Evolutionary conservation across 2,888 invertebrate species (phyloP).

Genomic region (Lobophora halterata): DNA sequence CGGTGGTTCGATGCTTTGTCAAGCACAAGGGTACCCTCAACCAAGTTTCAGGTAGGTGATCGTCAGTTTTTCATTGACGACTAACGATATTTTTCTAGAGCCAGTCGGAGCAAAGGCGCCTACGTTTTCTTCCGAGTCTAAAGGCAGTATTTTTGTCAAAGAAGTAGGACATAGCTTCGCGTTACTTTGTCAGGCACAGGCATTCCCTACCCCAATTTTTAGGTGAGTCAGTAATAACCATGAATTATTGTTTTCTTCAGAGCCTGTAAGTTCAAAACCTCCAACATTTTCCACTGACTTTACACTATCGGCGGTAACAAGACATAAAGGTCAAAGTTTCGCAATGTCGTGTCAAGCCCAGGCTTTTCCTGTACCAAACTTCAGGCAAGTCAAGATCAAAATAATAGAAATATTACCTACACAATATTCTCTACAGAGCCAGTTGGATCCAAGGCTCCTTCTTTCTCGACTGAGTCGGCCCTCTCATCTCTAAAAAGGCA

Average conservation of each 20-base stretch:
- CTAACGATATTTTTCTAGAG: constrained; percentile 60
- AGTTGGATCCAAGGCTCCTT: constrained; percentile 84
- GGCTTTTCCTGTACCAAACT: constrained; percentile 84
- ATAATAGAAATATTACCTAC: constrained; percentile 3
- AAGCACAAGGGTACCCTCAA: constrained; percentile 82
- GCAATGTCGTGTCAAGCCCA: constrained; percentile 86
- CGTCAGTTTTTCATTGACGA: constrained; percentile 22
- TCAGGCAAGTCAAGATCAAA: constrained; percentile 81
- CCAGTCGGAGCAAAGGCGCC: constrained; percentile 83
- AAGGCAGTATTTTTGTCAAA: constrained; percentile 83
- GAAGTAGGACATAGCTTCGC: constrained; percentile 79
- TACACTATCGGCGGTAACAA: constrained; percentile 81
- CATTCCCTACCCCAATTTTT: constrained; percentile 82
- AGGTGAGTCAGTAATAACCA: constrained; percentile 73
- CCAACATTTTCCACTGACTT: constrained; percentile 82
- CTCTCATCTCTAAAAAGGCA: constrained; percentile 81
- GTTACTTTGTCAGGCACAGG: constrained; percentile 83
- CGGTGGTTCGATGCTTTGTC: constrained; percentile 76
- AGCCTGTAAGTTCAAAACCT: constrained; percentile 82
- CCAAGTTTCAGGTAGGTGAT: constrained; percentile 84
- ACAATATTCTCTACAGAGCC: constrained; percentile 78
- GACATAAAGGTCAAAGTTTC: constrained; percentile 78
- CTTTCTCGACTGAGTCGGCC: constrained; percentile 84
- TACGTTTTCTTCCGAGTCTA: constrained; percentile 82
- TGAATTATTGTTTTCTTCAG: constrained; percentile 61